Evolutionary conservation across 2,797 vertebrate species (phyloP), one percentile per base, ranked within the genome.

Genomic region (Gadopsis marmoratus): DNA sequence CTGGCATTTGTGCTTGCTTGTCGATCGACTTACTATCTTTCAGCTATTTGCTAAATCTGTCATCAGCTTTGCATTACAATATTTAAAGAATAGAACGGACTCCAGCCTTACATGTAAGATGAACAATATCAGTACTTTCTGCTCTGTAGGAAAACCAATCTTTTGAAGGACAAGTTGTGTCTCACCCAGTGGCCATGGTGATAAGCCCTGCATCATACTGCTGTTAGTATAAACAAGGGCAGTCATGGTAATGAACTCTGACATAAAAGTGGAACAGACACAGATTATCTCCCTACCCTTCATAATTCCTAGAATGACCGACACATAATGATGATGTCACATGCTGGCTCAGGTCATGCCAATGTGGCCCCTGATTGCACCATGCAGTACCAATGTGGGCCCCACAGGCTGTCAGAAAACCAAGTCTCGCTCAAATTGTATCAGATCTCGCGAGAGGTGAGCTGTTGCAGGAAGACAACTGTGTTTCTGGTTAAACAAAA

Each of bases 261-360:
- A 67, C 87, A 92, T 91, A 78, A 88, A 91, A 92, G 80, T 90
- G 89, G 93, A 93, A 86, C 92, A 86, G 68, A 47, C 41, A 54
- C 89, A 92, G 93, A 93, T 96, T 94, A 94, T 91, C 86, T 87
- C 77, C 55, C 53, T 58, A 31, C 66, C 37, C 82, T 88, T 89
- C 56, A 82, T 89, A 88, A 91, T 79, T 85, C 88, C 85, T 65
- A n/a, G 6, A 45, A 1, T 69, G 79, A 91, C 89, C 86, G 77
- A 67, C 69, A 23, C 74, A 43, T 23, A 8, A 31, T n/a, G 58
- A 70, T 61, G 76, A 64, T 26, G 29, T 39, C 78, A 73, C 39
- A 31, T 71, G 74, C 54, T 5, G 53, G 29, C 41, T 37, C 50
- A 13, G 61, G 31, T 58, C 19, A n/a, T 6, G 5, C 29, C 62